Conservation (phyloP, 37 sponge, comb jelly and placozoan genomes). For the Aphrocallistes beatrix region DNA sequence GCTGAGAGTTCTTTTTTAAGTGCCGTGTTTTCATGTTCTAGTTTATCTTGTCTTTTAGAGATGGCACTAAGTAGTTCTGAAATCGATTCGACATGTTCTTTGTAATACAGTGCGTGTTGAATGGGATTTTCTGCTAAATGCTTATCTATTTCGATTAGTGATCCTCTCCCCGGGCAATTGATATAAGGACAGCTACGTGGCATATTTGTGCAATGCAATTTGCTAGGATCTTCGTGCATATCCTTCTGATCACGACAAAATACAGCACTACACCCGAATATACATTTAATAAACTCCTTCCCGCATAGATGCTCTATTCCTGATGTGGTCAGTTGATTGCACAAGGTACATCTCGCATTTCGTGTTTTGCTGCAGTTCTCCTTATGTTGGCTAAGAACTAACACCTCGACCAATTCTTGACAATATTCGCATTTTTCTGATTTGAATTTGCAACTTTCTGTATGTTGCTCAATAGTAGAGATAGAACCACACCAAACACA, state of each 20-base stretch:
- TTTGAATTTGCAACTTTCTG: no score
- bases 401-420: no score
- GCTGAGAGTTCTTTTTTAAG: not conserved
- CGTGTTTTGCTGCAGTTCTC: no score
- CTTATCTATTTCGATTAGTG: not conserved
- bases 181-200: not conserved
- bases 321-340: no score
- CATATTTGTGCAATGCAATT: not conserved
- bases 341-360: no score
- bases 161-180: not conserved
- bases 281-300: no score
- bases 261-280: no score
- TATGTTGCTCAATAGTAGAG: not conserved
- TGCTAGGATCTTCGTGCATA: not conserved
- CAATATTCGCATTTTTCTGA: no score
- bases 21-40: not conserved
- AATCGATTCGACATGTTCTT: not conserved
- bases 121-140: not conserved
- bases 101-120: not conserved
- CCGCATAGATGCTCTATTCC: no score
- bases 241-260: no score
- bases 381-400: no score
- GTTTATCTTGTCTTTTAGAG: not conserved
- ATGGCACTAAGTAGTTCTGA: not conserved
- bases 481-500: not conserved